phyloP scores from a whole-genome alignment of 1,140 invertebrate species.

The Elymnias hypermnestra region DNA sequence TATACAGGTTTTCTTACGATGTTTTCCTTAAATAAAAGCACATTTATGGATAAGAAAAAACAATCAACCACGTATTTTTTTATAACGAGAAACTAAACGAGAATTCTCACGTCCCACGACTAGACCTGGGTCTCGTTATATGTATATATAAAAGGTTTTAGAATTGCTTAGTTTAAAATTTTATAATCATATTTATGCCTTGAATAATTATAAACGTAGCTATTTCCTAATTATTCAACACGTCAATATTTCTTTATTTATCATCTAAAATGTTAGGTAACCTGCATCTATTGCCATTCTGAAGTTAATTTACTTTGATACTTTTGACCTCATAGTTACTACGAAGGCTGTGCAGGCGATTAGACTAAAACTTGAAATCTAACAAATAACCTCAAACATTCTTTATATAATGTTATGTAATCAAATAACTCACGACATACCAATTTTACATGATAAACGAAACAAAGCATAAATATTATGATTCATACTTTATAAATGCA shows the following conservation, averaged over 20 bases:
- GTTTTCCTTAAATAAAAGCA: no score
- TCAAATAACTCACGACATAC: conserved; percentile 11
- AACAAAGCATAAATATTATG: conserved; percentile 8
- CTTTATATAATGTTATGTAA: conserved; percentile 5
- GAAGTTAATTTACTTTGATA: conserved; percentile 18
- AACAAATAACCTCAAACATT: conserved; percentile 13
- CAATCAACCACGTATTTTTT: no score
- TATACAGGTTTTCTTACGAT: no score
- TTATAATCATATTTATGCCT: neutral
- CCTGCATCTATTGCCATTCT: conserved; percentile 5
- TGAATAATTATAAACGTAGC: conserved; percentile 4
- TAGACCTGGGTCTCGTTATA: no score
- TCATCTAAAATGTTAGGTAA: conserved; percentile 7
- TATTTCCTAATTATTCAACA: conserved; percentile 3
- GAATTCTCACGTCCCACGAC: no score
- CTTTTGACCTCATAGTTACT: conserved; percentile 26
- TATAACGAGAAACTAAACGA: no score
- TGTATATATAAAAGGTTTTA: no score
- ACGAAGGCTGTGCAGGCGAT: conserved; percentile 38
- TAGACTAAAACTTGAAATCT: conserved; percentile 38
- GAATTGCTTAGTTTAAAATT: no score
- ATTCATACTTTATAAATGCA: neutral
- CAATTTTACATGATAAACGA: conserved; percentile 11
- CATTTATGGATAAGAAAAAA: no score
- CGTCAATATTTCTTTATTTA: conserved; percentile 12